Evolutionary conservation across 2,113 vertebrate species (phyloP).

Genomic region (Brachypteracias leptosomus): DNA sequence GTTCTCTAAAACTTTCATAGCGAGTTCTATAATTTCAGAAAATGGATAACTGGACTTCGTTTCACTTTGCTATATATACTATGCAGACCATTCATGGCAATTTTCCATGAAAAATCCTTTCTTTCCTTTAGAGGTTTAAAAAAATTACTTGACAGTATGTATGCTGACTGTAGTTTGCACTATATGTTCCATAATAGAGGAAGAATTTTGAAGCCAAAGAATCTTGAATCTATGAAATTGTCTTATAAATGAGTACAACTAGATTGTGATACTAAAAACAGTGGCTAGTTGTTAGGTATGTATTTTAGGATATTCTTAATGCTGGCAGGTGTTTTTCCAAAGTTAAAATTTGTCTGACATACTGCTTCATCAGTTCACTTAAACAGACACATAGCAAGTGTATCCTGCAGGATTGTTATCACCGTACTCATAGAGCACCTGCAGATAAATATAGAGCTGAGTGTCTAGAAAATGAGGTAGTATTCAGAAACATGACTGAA

Average conservation of each 20-base stretch:
- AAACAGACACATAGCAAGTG: neutral
- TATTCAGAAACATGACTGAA: neutral
- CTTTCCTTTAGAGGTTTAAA: neutral
- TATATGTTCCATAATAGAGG: neutral
- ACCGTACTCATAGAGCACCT: neutral
- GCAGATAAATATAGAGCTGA: neutral
- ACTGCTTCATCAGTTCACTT: neutral
- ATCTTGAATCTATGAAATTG: neutral
- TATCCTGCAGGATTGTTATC: neutral
- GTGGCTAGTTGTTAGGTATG: neutral
- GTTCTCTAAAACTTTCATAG: neutral
- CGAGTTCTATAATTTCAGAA: neutral
- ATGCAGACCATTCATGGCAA: neutral
- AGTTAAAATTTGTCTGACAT: neutral
- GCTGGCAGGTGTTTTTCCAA: neutral
- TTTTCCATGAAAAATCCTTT: neutral
- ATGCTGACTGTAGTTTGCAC: neutral
- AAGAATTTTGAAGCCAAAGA: neutral
- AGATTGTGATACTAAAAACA: neutral
- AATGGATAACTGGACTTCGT: neutral
- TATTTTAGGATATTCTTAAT: neutral
- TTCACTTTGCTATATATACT: neutral
- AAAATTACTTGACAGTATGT: neutral
- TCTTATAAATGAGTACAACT: neutral
- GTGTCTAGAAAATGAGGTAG: neutral